Percentiles rank a stretch among this genome's conserved stretches.
phyloP scores from a whole-genome alignment of 2,113 vertebrate genomes.

The Leucoraja erinaceus region DNA sequence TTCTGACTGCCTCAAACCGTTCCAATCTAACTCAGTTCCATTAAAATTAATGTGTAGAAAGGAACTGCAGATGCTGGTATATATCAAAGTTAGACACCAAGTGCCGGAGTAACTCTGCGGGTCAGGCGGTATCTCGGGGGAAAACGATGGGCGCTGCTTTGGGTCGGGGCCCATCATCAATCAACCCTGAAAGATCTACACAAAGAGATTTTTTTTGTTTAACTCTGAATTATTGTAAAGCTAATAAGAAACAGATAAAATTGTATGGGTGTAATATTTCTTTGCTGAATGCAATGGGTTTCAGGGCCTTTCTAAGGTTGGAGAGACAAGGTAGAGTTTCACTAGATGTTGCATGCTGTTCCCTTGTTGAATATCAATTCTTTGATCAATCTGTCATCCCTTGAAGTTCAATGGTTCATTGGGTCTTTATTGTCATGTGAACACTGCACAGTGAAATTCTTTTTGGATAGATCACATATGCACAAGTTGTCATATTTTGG shows the following conservation, averaged over 20 bases:
- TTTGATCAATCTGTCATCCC: neutral
- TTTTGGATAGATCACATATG: too few relatives aligned
- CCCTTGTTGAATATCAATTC: neutral
- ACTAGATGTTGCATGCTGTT: neutral
- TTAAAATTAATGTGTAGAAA: neutral
- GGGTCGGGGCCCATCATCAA: too few relatives aligned
- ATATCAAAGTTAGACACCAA: too few relatives aligned
- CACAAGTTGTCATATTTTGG: too few relatives aligned
- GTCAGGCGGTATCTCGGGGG: too few relatives aligned
- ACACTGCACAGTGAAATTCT: too few relatives aligned
- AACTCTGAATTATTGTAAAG: neutral
- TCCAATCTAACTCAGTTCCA: neutral
- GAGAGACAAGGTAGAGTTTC: neutral
- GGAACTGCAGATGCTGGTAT: too few relatives aligned
- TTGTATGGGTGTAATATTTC: neutral
- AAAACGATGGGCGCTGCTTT: too few relatives aligned
- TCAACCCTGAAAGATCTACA: neutral
- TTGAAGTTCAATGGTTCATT: neutral
- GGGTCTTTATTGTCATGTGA: too few relatives aligned
- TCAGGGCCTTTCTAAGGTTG: neutral
- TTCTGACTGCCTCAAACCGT: neutral
- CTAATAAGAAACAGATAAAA: neutral
- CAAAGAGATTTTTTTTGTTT: too few relatives aligned
- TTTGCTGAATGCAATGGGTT: neutral
- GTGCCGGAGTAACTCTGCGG: too few relatives aligned